Evolutionary conservation across 2,113 vertebrate species (phyloP), one percentile per base, ranked within the genome.

Genomic region (Emydura subglobosa): DNA sequence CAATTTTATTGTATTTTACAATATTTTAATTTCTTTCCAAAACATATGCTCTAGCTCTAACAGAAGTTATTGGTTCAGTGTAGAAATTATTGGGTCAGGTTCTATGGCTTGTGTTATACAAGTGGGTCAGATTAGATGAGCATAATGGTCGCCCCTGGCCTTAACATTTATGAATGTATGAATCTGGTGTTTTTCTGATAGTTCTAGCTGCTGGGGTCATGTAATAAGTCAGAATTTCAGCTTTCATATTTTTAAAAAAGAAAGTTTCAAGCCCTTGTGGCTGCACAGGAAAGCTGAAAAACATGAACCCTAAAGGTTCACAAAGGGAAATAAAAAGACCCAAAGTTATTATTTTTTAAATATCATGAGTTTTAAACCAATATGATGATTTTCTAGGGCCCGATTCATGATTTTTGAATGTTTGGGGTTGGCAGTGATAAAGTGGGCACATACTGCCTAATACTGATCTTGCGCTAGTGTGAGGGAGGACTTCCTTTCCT

Each of bases 101-200:
- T 79, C 39, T 91, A 74, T 86, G 5, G 5, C 91, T 86, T 91
- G 3, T 42, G 14, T 79, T 4, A 76, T 0, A 3, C 3, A 90
- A 82, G 86, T 53, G 88, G 6, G 4, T 87, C 5, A 8, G 49
- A 79, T 79, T 90, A 68, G 14, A 34, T 39, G 6, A 85, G 13
- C 42, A 1, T 78, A 47, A 49, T 1, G 78, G 3, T 39, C 6
- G 87, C 85, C 42, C 88, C 31, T 55, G 25, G 3, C 88, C 88
- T 54, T 85, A 82, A 92, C 19, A 74, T 0, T 0, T 2, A 44
- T 0, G 1, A 2, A 2, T 68, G 65, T 4, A 2, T 21, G 1
- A 27, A 2, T 79, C 90, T 14, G 25, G 21, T 39, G 49, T 6
- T 90, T 91, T 74, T 49, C 31, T 76, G 55, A 50, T 92, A n/a